These are phyloP conservation scores for Stegastes partitus DNA, from an alignment of 2,113 vertebrate species.

Conservation along the genomic window DNA sequence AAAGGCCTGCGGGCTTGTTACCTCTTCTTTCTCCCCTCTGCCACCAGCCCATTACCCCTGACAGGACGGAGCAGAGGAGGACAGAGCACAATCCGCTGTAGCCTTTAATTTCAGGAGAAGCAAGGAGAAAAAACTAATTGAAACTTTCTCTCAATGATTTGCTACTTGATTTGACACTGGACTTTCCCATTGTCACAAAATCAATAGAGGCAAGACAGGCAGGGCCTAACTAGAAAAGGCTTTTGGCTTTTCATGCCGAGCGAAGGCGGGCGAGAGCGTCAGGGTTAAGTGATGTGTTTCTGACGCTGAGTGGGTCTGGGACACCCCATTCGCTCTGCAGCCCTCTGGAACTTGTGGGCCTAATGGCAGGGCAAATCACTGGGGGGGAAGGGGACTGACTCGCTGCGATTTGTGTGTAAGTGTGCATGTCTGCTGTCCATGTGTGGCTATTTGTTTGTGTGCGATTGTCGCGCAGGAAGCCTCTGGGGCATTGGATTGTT, in stretches of 20 bases:
- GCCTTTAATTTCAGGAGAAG: constrained; percentile 77
- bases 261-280: constrained; percentile 78
- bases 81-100: constrained; percentile 60
- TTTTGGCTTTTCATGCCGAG: constrained; percentile 78
- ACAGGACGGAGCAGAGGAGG: constrained; percentile 50
- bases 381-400: constrained; percentile 38
- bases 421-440: constrained; percentile 24
- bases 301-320: constrained; percentile 83
- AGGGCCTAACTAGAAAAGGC: constrained; percentile 79
- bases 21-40: constrained; percentile 33
- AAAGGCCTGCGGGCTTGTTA: constrained; percentile 27
- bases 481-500: constrained; percentile 54
- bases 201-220: constrained; percentile 87
- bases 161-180: constrained; percentile 86
- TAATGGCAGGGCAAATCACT: constrained; percentile 71
- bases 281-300: constrained; percentile 93
- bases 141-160: constrained; percentile 86
- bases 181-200: constrained; percentile 95
- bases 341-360: constrained; percentile 50
- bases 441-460: constrained; percentile 20
- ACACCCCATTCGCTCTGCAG: constrained; percentile 59
- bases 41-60: constrained; percentile 62
- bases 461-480: constrained; percentile 13
- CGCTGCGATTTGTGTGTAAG: constrained; percentile 38
- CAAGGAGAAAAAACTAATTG: constrained; percentile 87